These are phyloP conservation scores for Drosophila parabipectinata DNA, from an alignment of 1,140 invertebrate genomes.

Conservation along the genomic window DNA sequence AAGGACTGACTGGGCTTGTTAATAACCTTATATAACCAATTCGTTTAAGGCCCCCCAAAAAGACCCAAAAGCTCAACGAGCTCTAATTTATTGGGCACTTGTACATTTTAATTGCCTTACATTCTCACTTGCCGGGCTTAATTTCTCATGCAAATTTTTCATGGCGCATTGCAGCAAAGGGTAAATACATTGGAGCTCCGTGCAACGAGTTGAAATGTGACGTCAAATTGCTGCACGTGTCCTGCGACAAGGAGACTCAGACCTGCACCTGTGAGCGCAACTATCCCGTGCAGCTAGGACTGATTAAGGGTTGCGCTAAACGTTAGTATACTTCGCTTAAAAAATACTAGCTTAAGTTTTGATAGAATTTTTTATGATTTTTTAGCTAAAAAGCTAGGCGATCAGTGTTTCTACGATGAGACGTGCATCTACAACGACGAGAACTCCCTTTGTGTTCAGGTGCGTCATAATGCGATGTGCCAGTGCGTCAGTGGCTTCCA, in stretches of 20 bases:
- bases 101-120: neutral
- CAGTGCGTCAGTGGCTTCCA: slow-evolving; percentile 92
- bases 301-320: slow-evolving; percentile 91
- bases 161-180: slow-evolving; percentile 85
- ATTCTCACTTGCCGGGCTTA: slow-evolving; percentile 1
- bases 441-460: slow-evolving; percentile 91
- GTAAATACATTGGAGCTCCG: slow-evolving; percentile 90
- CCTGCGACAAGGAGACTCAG: slow-evolving; percentile 88
- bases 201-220: slow-evolving; percentile 89
- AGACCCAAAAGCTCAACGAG: neutral
- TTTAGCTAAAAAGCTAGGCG: slow-evolving; percentile 91
- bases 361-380: neutral
- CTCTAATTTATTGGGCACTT: slow-evolving; percentile 1
- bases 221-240: slow-evolving; percentile 89
- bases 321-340: slow-evolving; percentile 85
- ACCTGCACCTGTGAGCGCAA: slow-evolving; percentile 91
- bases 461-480: slow-evolving; percentile 93
- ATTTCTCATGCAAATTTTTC: slow-evolving; percentile 27
- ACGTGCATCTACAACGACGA: slow-evolving; percentile 90
- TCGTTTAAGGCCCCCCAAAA: neutral
- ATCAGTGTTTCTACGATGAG: slow-evolving; percentile 92
- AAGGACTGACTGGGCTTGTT: too few species aligned
- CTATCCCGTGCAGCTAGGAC: slow-evolving; percentile 90
- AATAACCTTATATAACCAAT: neutral
- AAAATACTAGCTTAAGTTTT: too few species aligned